Evolutionary conservation across 2,888 invertebrate genomes (phyloP), one percentile per base, ranked within the genome.

Genomic region (Empis stercorea): DNA sequence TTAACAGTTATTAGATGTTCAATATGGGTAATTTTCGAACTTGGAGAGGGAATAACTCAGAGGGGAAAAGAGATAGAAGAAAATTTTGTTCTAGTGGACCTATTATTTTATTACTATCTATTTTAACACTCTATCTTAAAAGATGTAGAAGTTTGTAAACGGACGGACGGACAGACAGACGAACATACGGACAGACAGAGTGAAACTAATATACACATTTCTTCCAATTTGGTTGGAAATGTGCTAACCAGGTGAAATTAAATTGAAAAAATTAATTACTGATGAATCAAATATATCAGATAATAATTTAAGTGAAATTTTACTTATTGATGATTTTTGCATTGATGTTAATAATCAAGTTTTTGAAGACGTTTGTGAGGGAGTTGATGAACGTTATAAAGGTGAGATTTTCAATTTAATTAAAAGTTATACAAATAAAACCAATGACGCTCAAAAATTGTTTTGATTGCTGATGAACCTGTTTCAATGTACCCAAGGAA

Each of bases 401-500:
- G 15, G 13, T 15, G 15, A 36, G 13, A n/a, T 14, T 36, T n/a
- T n/a, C 9, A 15, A 15, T 36, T 14, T 36, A 36, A 36, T 36
- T 10, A 14, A 7, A 36, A 36, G 14, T 15, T 36, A 36, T 15
- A 36, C 36, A 15, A 15, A 36, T n/a, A 36, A 36, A 15, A 4
- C 13, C 9, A 14, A 10, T 11, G 30, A 23, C 4, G 45, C 55
- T 13, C 57, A 47, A 56, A 52, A 36, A 57, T 62, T 11, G 41
- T 64, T 23, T 38, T 44, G 37, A 44, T 30, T 27, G 37, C 17
- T 43, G 20, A 43, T 30, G 17, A 48, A 10, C 61, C 61, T 0
- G 57, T 61, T 1, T 55, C 52, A 10, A 49, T 55, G 17, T 36
- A 51, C 20, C 56, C 58, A 1, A 48, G 61, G 37, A 43, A 60